phyloP scores from a whole-genome alignment of 2,888 invertebrate species.

The Unio pictorum region DNA sequence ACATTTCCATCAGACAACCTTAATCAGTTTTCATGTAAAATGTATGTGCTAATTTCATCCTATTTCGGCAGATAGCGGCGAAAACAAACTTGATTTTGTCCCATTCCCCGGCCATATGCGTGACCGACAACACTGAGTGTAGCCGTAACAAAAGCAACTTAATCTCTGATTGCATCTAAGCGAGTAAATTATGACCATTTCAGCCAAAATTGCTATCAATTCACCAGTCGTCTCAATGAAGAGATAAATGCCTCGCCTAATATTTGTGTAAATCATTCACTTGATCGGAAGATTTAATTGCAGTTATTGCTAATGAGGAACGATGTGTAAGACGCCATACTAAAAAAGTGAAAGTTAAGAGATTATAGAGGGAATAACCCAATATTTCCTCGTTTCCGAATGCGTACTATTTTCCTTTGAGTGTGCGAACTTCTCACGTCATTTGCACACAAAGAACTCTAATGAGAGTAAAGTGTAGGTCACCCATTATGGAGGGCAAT shows the following conservation, averaged over 20 bases:
- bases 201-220: conserved; percentile 22
- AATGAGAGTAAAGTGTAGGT: too few relatives aligned
- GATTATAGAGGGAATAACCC: conserved; percentile 23
- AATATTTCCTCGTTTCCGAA: conserved; percentile 27
- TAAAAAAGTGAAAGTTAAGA: conserved; percentile 23
- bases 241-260: conserved; percentile 23
- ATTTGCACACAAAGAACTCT: too few relatives aligned
- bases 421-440: conserved; percentile 16
- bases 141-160: conserved; percentile 29
- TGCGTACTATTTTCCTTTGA: conserved; percentile 25
- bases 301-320: conserved; percentile 20
- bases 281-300: conserved; percentile 30
- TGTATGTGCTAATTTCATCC: too few relatives aligned
- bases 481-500: too few relatives aligned
- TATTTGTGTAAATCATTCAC: conserved; percentile 39
- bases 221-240: conserved; percentile 2
- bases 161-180: conserved; percentile 28
- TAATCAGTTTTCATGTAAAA: too few relatives aligned
- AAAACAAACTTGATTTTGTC: too few relatives aligned
- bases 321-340: conserved; percentile 20
- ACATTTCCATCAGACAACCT: too few relatives aligned
- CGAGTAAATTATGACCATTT: conserved; percentile 39
- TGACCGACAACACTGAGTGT: too few relatives aligned
- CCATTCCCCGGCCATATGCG: too few relatives aligned
- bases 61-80: too few relatives aligned